Conservation (phyloP, 2,888 invertebrate genomes). For the Panopea generosa region DNA sequence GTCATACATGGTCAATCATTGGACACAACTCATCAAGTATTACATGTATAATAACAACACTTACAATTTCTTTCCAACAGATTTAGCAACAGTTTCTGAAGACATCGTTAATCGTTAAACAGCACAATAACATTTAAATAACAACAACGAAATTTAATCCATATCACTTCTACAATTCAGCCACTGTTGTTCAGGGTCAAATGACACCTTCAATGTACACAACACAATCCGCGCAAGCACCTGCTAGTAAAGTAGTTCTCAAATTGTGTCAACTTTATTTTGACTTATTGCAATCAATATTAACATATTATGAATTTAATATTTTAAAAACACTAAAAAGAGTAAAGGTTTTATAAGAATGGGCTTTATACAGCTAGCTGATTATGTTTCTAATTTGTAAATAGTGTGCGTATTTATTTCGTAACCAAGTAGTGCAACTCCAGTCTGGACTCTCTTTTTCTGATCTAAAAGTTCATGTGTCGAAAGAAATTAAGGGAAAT, state of each 20-base stretch:
- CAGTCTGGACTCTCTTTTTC: too few species aligned
- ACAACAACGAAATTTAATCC: not conserved
- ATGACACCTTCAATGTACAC: constrained; percentile 52
- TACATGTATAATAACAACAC: too few species aligned
- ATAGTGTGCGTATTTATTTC: constrained; percentile 31
- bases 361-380: too few species aligned
- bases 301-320: too few species aligned
- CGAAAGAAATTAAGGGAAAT: too few species aligned
- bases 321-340: too few species aligned
- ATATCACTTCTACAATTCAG: constrained; percentile 11
- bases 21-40: too few species aligned
- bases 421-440: constrained; percentile 37
- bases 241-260: constrained; percentile 49
- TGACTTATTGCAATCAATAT: too few species aligned
- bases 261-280: too few species aligned
- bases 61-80: constrained; percentile 80
- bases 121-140: not conserved
- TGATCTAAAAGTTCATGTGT: too few species aligned
- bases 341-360: too few species aligned
- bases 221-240: constrained; percentile 54
- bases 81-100: constrained; percentile 75
- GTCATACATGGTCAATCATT: too few species aligned
- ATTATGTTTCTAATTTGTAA: not conserved
- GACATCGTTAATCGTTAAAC: constrained; percentile 53
- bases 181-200: constrained; percentile 53